Evolutionary conservation across 64 coral and sea anemone genomes (phyloP), one percentile per base, ranked within the genome.

Genomic region (Montipora efflorescens): DNA sequence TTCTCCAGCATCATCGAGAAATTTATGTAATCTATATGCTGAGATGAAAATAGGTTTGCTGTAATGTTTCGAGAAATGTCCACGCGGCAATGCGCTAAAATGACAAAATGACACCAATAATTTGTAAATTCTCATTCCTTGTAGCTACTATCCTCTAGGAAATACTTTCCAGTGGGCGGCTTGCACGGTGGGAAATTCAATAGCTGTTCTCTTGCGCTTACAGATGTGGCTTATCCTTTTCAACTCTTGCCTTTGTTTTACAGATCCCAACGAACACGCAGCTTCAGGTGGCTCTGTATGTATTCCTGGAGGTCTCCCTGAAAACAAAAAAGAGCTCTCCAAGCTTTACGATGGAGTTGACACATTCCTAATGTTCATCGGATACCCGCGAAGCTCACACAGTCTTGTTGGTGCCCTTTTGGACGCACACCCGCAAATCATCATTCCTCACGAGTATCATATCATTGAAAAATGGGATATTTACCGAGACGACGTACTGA

Each of bases 401-500:
- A 93, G 94, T 5, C 91, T 98, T 1, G 90, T 98, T 55, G 93
- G 97, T 16, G 90, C 97, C 13, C 78, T 98, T 8, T 87, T 98
- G 13, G 97, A 98, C 25, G 97, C 97, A 0, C 97, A 98, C 50
- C 97, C 97, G 47, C 87, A 96, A 47, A 89, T 92, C 3, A 91
- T 94, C n/a, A 82, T 98, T 72, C 91, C 97, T n/a, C 87, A 98
- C 74, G 97, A 98, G 58, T 94, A 96, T 84, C 88, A 98, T 70
- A 59, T 98, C 59, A 20, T 79, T 14, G 36, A 89, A 2, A 49
- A 77, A 16, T 89, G 87, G 87, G 43, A 46, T 22, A 59, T 77
- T 59, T 89, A 77, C 28, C 88, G 15, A 49, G 88, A 79, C 19
- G 22, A 51, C 11, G 76, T 25, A 2, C 10, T 90, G 3, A 68